Conservation (phyloP, 2,888 invertebrate species). For the Charanyca ferruginea region DNA sequence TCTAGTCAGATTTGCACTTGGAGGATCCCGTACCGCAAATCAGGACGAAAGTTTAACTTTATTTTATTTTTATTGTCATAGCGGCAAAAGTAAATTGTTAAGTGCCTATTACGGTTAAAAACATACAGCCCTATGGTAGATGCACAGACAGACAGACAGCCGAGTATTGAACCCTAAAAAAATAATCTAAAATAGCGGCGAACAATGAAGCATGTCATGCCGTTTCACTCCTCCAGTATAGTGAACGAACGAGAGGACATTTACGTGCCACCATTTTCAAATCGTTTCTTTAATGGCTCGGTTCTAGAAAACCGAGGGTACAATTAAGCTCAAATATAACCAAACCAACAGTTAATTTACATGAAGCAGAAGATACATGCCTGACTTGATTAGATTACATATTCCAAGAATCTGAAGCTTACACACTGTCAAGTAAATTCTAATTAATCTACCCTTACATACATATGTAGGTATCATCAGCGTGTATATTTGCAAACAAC, state of each 20-base stretch:
- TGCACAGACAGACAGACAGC: too few relatives aligned
- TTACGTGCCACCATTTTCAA: not conserved
- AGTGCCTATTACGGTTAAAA: too few relatives aligned
- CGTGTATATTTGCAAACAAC: conserved; percentile 11
- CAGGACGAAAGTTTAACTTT: too few relatives aligned
- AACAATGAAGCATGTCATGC: too few relatives aligned
- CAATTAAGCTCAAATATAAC: conserved; percentile 4
- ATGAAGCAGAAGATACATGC: conserved; percentile 12
- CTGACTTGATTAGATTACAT: conserved; percentile 23
- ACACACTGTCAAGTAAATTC: conserved; percentile 23
- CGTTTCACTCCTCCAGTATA: not conserved
- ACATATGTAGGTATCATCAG: not conserved
- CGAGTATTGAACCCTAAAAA: too few relatives aligned
- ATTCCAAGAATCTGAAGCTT: conserved; percentile 19
- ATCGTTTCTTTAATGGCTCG: not conserved
- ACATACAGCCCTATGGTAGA: too few relatives aligned
- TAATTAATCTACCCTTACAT: conserved; percentile 40
- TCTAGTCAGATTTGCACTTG: too few relatives aligned
- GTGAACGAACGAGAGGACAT: not conserved
- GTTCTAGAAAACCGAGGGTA: not conserved
- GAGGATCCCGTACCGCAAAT: too few relatives aligned
- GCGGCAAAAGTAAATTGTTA: too few relatives aligned
- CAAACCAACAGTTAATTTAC: conserved; percentile 10
- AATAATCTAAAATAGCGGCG: too few relatives aligned
- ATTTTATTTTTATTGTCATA: too few relatives aligned